phyloP scores from a whole-genome alignment of 2,797 vertebrate species.

The Anas georgica region DNA sequence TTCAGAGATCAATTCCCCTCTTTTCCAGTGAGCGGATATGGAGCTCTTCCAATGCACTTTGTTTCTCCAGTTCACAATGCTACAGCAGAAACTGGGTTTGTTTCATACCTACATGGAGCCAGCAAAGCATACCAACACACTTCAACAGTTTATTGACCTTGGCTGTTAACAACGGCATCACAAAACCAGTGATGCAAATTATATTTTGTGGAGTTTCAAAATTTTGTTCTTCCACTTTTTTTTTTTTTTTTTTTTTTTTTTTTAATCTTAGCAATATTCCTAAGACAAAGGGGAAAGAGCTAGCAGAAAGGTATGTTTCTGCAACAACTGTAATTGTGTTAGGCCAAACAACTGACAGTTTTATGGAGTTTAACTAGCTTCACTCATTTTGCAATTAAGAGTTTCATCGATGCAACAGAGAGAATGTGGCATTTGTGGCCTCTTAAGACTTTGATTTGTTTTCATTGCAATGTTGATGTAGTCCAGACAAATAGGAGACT shows the following conservation, averaged over 20 bases:
- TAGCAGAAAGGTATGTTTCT: constrained; percentile 43
- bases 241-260: background rate
- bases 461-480: background rate
- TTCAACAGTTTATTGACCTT: constrained; percentile 71
- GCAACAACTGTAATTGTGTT: background rate
- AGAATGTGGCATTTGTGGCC: background rate
- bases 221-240: background rate
- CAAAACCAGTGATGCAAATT: constrained; percentile 58
- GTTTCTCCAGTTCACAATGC: background rate
- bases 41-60: constrained; percentile 28
- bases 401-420: background rate
- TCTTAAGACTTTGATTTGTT: background rate
- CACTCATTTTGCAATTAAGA: constrained; percentile 34
- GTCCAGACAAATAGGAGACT: constrained; percentile 6
- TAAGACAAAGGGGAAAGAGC: constrained; percentile 38
- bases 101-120: constrained; percentile 50
- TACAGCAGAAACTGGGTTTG: constrained; percentile 35
- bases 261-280: background rate
- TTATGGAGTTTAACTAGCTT: constrained; percentile 40
- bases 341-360: background rate
- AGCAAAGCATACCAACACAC: constrained; percentile 64
- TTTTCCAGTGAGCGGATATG: background rate
- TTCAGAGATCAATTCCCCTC: constrained; percentile 44
- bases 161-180: constrained; percentile 30
- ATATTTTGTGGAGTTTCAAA: constrained; percentile 1